Base-by-base conservation (phyloP, 2,888 invertebrate species). In the Parapristionchus giblindavisi region DNA sequence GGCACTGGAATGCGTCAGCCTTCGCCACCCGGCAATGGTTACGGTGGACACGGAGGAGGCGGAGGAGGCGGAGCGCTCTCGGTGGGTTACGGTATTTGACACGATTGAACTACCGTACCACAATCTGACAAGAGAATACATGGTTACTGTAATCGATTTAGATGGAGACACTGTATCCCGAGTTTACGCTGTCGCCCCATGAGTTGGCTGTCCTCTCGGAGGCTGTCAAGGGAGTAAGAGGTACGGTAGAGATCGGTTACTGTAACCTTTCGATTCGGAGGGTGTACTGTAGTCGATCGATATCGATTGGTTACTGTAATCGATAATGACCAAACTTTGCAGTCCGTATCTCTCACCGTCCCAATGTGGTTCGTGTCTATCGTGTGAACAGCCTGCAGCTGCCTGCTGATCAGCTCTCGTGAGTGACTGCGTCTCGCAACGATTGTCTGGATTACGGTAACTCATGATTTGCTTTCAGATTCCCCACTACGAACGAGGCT, bases 321-420 rank as follows among this genome's bases (percentile, higher is more conserved):
- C 29, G n/a, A 40, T 34, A 1, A 2, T 61, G 14, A 0, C 17
- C 2, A 11, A 24, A 21, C 43, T 29, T 68, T 70, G 34, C 54
- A 60, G 72, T 84, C 34, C 83, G 84, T 60, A 79, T 81, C 61
- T 78, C 79, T 60, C 84, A 85, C 75, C 83, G 84, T 52, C 81
- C 80, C 36, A 79, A 78, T 54, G 81, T 81, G 27, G 79, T 83
- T 29, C 81, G 85, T 48, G 85, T 85, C 72, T 85, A 85, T 78
- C 79, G 82, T 21, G 84, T 85, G 63, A 85, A 85, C 80, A 80
- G 79, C 34, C 79, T 85, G 27, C 79, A 82, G 51, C 77, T 80
- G 60, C 79, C 83, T 17, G 85, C 85, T 52, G 83, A 85, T 40
- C 80, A 81, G 72, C 77, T 85, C 36, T 79, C 77, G 58, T 82